Evolutionary conservation across 2,888 invertebrate species (phyloP).

Genomic region (Homarus gammarus): DNA sequence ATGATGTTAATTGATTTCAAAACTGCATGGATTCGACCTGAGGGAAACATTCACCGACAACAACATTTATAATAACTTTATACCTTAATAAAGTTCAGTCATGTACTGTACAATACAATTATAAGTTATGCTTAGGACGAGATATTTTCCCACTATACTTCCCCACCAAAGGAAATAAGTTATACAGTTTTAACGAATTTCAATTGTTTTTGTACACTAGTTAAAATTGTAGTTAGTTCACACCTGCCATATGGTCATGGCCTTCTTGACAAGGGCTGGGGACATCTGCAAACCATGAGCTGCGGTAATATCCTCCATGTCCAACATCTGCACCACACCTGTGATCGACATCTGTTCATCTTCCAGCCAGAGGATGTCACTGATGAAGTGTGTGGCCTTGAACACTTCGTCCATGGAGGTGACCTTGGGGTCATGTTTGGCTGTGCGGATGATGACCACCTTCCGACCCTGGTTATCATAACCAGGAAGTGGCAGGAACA

Average conservation of each 20-base stretch:
- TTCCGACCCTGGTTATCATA: constrained; percentile 80
- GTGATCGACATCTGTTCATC: constrained; percentile 81
- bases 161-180: no score
- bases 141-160: no score
- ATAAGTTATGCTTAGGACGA: no score
- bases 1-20: no score
- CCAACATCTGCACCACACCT: constrained; percentile 82
- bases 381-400: constrained; percentile 64
- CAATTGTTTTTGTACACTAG: no score
- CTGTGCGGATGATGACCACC: constrained; percentile 82
- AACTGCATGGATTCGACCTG: no score
- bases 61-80: no score
- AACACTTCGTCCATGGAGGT: constrained; percentile 71
- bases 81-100: no score
- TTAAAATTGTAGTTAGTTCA: neutral
- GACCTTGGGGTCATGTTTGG: constrained; percentile 80
- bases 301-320: constrained; percentile 82
- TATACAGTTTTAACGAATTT: no score
- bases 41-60: no score
- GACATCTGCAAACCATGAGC: constrained; percentile 83
- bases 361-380: constrained; percentile 82
- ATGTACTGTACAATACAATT: no score
- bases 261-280: constrained; percentile 83
- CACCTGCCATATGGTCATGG: constrained; percentile 81
- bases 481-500: constrained; percentile 77